Evolutionary conservation across 2,797 vertebrate genomes (phyloP).

Genomic region (Platalea minor): DNA sequence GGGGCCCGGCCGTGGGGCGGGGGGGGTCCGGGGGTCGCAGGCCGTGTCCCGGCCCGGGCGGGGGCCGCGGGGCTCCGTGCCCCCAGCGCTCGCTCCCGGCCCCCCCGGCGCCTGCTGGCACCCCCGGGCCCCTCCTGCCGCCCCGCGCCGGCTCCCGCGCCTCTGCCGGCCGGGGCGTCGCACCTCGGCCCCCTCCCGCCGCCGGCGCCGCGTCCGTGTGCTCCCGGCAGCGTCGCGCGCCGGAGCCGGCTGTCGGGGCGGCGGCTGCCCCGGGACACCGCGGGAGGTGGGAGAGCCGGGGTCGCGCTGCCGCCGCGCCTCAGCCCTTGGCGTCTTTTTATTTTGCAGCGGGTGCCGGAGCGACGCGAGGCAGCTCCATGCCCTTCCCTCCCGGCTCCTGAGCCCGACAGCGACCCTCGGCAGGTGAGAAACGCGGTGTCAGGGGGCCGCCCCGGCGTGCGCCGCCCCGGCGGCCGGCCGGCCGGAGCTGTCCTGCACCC

Average conservation of each 20-base stretch:
- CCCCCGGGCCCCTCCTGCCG: too few species aligned
- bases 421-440: neutral
- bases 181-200: neutral
- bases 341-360: neutral
- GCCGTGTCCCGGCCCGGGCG: neutral
- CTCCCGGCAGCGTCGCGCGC: neutral
- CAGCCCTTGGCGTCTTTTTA: neutral
- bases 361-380: neutral
- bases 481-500: neutral
- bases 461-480: neutral
- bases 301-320: neutral
- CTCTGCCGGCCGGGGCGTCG: neutral
- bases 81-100: neutral
- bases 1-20: neutral
- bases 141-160: too few species aligned
- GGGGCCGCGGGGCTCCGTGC: neutral
- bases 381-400: neutral
- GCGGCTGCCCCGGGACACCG: accelerated
- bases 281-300: neutral
- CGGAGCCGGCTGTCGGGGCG: too few species aligned
- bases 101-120: too few species aligned
- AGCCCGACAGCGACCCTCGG: neutral
- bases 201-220: too few species aligned
- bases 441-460: too few species aligned
- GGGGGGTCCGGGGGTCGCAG: neutral